Percentiles rank a stretch among this genome's conserved stretches.
Conservation (phyloP, 1,140 invertebrate genomes). For the Sinella curviseta region DNA sequence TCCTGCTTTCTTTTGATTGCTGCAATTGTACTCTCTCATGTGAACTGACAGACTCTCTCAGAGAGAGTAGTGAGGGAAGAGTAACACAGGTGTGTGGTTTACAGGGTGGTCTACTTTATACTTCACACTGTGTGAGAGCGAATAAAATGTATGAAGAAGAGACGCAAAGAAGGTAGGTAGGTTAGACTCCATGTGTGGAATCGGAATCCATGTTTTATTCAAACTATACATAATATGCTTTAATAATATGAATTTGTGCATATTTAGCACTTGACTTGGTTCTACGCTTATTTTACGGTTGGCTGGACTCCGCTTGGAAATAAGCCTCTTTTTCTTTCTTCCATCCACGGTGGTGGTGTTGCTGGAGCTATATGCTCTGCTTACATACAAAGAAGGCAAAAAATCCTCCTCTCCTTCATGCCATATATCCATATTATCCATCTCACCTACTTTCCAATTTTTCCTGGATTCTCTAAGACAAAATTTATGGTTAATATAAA, state of each 20-base stretch:
- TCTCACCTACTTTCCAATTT: background rate
- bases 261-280: background rate
- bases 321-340: background rate
- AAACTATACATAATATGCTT: background rate
- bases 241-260: background rate
- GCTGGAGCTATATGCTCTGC: too few species aligned
- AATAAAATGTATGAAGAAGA: background rate
- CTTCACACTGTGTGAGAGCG: constrained; percentile 1
- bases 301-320: background rate
- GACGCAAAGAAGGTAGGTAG: background rate
- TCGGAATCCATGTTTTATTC: background rate
- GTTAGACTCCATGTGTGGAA: background rate
- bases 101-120: constrained; percentile 21
- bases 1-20: background rate
- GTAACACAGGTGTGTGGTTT: constrained; percentile 20
- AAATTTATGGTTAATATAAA: background rate
- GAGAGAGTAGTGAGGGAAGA: background rate
- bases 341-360: background rate
- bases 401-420: background rate
- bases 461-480: background rate
- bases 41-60: background rate
- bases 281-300: background rate
- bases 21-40: background rate
- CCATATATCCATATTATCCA: background rate
- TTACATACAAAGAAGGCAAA: background rate